Evolutionary conservation across 1,140 invertebrate genomes (phyloP).

Genomic region (Eriosoma lanigerum): DNA sequence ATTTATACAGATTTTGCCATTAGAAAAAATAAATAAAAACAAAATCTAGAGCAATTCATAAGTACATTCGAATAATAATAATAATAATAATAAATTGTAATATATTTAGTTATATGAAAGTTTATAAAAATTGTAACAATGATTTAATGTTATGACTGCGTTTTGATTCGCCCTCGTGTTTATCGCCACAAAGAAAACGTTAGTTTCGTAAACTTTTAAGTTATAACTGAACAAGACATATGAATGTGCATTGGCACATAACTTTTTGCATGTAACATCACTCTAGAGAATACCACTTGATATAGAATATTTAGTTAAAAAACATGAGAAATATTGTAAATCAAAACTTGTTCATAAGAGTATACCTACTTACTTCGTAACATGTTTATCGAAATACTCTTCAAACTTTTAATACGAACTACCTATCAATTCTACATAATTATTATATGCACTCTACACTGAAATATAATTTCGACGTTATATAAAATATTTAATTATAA

Average conservation of each 20-base stretch:
- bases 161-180: not conserved
- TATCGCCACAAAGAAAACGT: not conserved
- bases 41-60: too few relatives aligned
- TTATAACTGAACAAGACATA: not conserved
- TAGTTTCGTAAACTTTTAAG: conserved; percentile 6
- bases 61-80: too few relatives aligned
- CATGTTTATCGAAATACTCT: not conserved
- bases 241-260: not conserved
- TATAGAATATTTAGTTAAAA: not conserved
- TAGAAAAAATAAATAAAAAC: too few relatives aligned
- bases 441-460: too few relatives aligned
- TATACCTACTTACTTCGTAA: not conserved
- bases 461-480: too few relatives aligned
- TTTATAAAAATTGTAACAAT: not conserved
- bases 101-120: not conserved
- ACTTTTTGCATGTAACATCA: not conserved
- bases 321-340: not conserved
- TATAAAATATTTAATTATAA: too few relatives aligned
- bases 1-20: too few relatives aligned
- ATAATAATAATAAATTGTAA: too few relatives aligned
- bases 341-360: not conserved
- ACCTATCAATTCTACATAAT: too few relatives aligned
- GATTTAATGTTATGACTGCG: not conserved
- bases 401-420: not conserved
- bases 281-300: not conserved